A percentile compares a stretch with the other conserved stretches of the same genome.
These are phyloP conservation scores for Seladonia tumulorum DNA, from an alignment of 2,888 invertebrate species.

Conservation along the genomic window DNA sequence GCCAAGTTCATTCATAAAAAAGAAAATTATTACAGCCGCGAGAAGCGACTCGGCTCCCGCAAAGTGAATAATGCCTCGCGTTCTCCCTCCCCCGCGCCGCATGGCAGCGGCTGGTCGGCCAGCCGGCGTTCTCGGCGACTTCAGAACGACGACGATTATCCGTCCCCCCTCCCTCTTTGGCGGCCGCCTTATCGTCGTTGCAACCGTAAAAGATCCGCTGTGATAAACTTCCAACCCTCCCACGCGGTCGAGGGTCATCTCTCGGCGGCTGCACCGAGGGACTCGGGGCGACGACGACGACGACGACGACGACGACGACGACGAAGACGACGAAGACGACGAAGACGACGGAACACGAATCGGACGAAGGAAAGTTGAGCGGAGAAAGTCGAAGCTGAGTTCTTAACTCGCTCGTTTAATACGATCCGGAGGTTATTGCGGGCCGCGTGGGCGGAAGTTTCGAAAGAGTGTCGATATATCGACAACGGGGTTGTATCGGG, in stretches of 20 bases:
- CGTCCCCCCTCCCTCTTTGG: neutral
- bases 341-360: neutral
- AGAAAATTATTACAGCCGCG: slow-evolving; percentile 72
- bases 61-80: slow-evolving; percentile 70
- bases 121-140: slow-evolving; percentile 45
- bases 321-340: too few species aligned
- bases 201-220: slow-evolving; percentile 73
- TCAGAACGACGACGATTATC: slow-evolving; percentile 64
- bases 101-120: neutral
- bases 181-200: slow-evolving; percentile 53
- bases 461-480: slow-evolving; percentile 54
- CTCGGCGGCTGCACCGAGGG: neutral
- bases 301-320: neutral
- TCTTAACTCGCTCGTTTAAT: slow-evolving; percentile 58
- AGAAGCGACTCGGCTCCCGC: slow-evolving; percentile 73
- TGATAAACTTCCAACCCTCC: slow-evolving; percentile 71
- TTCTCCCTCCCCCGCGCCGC: slow-evolving; percentile 12
- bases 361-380: slow-evolving; percentile 54
- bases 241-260: slow-evolving; percentile 51
- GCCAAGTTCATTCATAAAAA: slow-evolving; percentile 73
- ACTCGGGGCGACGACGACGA: neutral
- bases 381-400: slow-evolving; percentile 25
- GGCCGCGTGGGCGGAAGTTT: slow-evolving; percentile 49
- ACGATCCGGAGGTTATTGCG: slow-evolving; percentile 55
- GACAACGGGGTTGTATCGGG: slow-evolving; percentile 23